phyloP scores from a whole-genome alignment of 2,113 vertebrate species.

The Aptenodytes patagonicus region DNA sequence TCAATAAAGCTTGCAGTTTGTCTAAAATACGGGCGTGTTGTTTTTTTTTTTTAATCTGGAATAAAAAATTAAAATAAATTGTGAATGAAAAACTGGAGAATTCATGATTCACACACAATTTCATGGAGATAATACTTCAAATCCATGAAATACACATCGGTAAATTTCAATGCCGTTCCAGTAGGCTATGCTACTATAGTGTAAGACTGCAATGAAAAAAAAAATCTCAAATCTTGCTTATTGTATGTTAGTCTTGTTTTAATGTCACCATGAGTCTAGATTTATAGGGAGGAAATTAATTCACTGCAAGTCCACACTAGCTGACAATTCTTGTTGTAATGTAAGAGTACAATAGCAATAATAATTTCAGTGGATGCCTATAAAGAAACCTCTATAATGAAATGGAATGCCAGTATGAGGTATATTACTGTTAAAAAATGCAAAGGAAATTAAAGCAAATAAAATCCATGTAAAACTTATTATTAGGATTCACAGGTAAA shows the following conservation, averaged over 20 bases:
- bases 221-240: background rate
- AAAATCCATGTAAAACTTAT: background rate
- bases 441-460: slow-evolving; percentile 29
- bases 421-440: background rate
- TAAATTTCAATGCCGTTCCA: background rate
- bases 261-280: background rate
- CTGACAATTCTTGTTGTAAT: background rate
- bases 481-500: background rate
- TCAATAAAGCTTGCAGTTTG: background rate
- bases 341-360: background rate
- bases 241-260: background rate
- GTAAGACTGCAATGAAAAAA: background rate
- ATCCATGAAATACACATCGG: background rate
- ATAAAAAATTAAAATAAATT: background rate
- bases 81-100: background rate
- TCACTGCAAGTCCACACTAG: background rate
- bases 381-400: background rate
- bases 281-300: slow-evolving; percentile 17
- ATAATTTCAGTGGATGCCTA: background rate
- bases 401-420: background rate
- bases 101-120: background rate
- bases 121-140: background rate
- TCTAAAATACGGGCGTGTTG: background rate
- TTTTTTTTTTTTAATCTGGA: background rate
- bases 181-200: background rate